Conservation (phyloP, 2,797 vertebrate genomes). For the Parauchenoglanis ngamensis region DNA sequence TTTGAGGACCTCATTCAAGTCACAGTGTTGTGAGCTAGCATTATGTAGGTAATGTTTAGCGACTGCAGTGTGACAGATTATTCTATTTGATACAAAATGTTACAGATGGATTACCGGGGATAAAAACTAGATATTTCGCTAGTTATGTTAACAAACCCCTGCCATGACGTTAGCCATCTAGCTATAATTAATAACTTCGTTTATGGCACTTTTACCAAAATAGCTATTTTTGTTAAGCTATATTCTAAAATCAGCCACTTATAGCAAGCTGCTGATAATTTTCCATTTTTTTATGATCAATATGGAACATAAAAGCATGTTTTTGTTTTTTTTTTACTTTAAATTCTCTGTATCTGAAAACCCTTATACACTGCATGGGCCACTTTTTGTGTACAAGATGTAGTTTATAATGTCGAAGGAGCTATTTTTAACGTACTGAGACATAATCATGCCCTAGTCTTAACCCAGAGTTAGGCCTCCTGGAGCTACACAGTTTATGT, state of each 20-base stretch:
- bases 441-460: background rate
- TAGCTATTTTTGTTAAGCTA: background rate
- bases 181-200: background rate
- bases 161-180: background rate
- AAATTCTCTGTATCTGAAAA: background rate
- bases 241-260: background rate
- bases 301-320: background rate
- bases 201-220: background rate
- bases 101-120: background rate
- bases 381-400: background rate
- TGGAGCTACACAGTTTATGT: background rate
- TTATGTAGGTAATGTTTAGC: background rate
- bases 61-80: background rate
- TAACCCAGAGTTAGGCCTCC: background rate
- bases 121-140: background rate
- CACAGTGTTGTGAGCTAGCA: background rate
- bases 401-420: background rate
- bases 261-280: background rate
- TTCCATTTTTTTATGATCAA: background rate
- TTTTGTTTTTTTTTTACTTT: background rate
- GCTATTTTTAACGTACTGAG: background rate
- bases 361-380: background rate
- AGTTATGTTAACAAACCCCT: background rate
- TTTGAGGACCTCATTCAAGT: background rate
- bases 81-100: background rate